phyloP scores from a whole-genome alignment of 1,140 invertebrate genomes.

The Apocrypta bakeri region DNA sequence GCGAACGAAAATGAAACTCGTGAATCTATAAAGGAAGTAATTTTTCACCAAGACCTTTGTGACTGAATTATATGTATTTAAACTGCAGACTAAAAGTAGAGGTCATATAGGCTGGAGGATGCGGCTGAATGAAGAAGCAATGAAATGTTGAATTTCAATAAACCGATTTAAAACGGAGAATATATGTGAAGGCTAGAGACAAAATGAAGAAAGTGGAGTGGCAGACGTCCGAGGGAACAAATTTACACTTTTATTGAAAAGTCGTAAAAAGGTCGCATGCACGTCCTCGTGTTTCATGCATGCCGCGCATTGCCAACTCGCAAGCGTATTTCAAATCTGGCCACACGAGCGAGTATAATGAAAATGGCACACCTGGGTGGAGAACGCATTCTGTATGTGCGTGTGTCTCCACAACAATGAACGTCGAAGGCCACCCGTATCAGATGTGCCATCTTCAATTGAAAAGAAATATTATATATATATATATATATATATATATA shows the following conservation, averaged over 20 bases:
- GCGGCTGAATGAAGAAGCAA: neutral
- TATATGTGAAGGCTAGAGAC: neutral
- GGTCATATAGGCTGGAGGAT: neutral
- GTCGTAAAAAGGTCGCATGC: constrained; percentile 11
- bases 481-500: neutral
- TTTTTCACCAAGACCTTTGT: no score
- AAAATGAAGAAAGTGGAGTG: neutral
- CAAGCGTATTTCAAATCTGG: neutral
- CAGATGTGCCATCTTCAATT: constrained; percentile 30
- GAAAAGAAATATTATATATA: constrained; percentile 37
- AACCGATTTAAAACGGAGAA: constrained; percentile 5
- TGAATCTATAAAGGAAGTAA: no score
- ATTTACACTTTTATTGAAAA: constrained; percentile 41
- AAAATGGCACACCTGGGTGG: constrained; percentile 40
- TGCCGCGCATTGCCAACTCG: neutral
- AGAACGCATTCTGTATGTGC: neutral
- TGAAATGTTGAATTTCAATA: neutral
- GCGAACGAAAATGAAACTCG: no score
- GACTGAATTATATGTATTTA: no score
- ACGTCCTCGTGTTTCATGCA: neutral
- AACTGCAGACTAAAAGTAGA: no score
- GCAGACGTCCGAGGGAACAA: neutral
- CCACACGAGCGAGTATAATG: constrained; percentile 17
- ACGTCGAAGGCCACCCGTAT: constrained; percentile 1
- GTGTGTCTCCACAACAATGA: constrained; percentile 12